Conservation (phyloP, 1,140 invertebrate species). For the Drosophila pectinifera region DNA sequence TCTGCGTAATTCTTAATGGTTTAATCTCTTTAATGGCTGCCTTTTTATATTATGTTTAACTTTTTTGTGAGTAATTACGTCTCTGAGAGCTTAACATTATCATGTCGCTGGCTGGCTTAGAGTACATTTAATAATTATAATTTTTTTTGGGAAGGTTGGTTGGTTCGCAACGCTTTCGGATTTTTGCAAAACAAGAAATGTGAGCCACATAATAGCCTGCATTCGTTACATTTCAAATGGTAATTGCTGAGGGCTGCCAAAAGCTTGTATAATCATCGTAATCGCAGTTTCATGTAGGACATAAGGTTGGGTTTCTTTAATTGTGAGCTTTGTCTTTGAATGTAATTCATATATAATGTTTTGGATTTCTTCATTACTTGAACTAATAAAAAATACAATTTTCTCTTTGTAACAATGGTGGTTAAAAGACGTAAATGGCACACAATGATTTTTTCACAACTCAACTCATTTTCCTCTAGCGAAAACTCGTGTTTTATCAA, state of each 20-base stretch:
- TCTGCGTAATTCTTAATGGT: slow-evolving; percentile 43
- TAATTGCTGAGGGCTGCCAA: slow-evolving; percentile 36
- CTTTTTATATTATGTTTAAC: slow-evolving; percentile 21
- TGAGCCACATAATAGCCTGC: slow-evolving; percentile 37
- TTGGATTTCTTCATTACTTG: not conserved
- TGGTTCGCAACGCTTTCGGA: slow-evolving; percentile 37
- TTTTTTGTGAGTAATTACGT: slow-evolving; percentile 35
- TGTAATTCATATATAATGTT: slow-evolving; percentile 8
- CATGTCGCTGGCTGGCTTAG: slow-evolving; percentile 1
- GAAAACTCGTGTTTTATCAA: not conserved
- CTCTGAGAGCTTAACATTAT: slow-evolving; percentile 29
- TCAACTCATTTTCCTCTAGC: not conserved
- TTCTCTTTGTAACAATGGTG: not conserved
- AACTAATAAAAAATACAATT: not conserved
- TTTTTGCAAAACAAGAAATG: slow-evolving; percentile 34
- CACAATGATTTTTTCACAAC: slow-evolving; percentile 6
- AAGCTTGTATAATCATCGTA: slow-evolving; percentile 16
- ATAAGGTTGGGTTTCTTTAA: not conserved
- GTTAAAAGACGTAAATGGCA: not conserved
- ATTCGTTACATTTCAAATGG: slow-evolving; percentile 17
- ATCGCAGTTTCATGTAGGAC: not conserved
- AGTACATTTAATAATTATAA: slow-evolving; percentile 30
- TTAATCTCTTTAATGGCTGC: slow-evolving; percentile 28
- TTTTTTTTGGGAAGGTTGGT: slow-evolving; percentile 25
- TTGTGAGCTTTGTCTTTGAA: not conserved